These are phyloP conservation scores for Philypnodon macrostomus DNA, from an alignment of 2,797 vertebrate genomes.

Conservation along the genomic window DNA sequence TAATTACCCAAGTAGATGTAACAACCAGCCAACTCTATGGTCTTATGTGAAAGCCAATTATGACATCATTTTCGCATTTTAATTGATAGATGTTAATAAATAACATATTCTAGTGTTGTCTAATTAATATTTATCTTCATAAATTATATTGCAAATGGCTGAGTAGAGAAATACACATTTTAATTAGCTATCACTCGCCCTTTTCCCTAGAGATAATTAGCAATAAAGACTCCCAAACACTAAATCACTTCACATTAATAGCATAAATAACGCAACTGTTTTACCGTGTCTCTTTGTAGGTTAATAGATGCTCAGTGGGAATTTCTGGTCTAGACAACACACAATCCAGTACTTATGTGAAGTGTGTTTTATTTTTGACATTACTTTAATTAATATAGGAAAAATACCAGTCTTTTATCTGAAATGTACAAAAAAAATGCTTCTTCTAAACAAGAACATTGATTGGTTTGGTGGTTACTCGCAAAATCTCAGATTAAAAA, in stretches of 20 bases:
- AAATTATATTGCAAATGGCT: constrained; percentile 41
- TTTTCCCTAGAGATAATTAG: constrained; percentile 61
- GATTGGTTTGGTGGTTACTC: too few relatives aligned
- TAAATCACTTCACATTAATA: constrained; percentile 41
- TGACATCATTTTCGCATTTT: constrained; percentile 8
- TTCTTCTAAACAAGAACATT: too few relatives aligned
- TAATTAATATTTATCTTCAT: constrained; percentile 38
- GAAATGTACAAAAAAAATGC: too few relatives aligned
- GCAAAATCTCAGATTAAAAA: too few relatives aligned
- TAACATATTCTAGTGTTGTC: constrained; percentile 20
- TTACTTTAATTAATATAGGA: too few relatives aligned
- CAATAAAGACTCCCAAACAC: constrained; percentile 42
- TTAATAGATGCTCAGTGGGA: too few relatives aligned
- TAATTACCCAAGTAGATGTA: constrained; percentile 40
- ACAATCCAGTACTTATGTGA: too few relatives aligned
- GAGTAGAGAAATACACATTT: constrained; percentile 59
- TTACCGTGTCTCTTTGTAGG: too few relatives aligned
- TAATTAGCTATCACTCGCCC: constrained; percentile 63
- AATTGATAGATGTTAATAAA: constrained; percentile 11
- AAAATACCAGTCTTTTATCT: too few relatives aligned
- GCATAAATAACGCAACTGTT: constrained; percentile 35
- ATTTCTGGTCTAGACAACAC: too few relatives aligned
- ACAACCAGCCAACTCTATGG: constrained; percentile 30
- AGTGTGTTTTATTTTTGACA: too few relatives aligned
- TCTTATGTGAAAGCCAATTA: constrained; percentile 23